Percentiles rank a stretch among this genome's conserved stretches.
phyloP scores from a whole-genome alignment of 2,797 vertebrate genomes.

The Halcyon smyrnensis region DNA sequence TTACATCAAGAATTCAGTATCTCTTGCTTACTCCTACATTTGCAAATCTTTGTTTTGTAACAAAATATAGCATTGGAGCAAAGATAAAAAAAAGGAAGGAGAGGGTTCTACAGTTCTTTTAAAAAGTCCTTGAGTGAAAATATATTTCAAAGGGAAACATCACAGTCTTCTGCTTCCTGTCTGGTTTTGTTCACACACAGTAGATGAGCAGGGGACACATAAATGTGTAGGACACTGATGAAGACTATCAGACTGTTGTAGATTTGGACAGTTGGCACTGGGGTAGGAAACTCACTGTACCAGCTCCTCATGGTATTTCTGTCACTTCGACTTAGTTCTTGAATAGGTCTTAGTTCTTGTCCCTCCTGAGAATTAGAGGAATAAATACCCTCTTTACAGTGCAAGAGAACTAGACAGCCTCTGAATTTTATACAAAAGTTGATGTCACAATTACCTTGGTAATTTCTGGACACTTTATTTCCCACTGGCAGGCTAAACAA shows the following conservation, averaged over 20 bases:
- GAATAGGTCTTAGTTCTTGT: not conserved
- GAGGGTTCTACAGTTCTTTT: not conserved
- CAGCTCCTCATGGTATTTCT: not conserved
- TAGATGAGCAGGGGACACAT: too few relatives aligned
- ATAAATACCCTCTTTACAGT: not conserved
- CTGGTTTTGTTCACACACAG: not conserved
- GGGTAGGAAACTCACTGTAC: not conserved
- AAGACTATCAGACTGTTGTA: not conserved
- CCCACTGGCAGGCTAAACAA: not conserved
- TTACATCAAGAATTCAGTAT: not conserved
- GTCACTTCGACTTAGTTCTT: not conserved
- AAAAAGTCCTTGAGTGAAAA: not conserved
- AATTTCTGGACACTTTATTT: not conserved
- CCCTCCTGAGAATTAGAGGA: not conserved
- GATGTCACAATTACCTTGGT: not conserved
- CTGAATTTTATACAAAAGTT: not conserved
- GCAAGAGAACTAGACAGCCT: not conserved
- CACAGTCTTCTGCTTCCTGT: not conserved
- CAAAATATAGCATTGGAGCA: not conserved
- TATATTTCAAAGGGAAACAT: not conserved
- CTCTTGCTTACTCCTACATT: not conserved
- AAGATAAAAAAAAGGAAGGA: not conserved
- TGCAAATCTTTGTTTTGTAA: not conserved
- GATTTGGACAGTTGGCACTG: not conserved
- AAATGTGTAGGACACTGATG: rapidly evolving